phyloP scores from a whole-genome alignment of 2,797 vertebrate genomes.

The Phataginus tetradactyla region DNA sequence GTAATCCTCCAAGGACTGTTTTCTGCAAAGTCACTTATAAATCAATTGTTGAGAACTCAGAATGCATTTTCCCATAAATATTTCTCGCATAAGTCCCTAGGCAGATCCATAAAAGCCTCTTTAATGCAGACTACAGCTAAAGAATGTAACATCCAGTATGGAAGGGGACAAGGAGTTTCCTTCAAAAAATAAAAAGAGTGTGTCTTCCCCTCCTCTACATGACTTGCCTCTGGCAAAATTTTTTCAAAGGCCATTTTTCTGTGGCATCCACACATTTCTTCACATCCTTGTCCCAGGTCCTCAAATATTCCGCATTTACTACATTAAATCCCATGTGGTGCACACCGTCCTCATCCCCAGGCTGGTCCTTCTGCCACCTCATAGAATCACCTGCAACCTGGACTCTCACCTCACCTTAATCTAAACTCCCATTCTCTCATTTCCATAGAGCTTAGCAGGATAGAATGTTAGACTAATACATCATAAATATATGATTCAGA shows the following conservation, averaged over 20 bases:
- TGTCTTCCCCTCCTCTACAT: neutral
- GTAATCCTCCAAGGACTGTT: conserved; percentile 24
- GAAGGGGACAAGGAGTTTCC: neutral
- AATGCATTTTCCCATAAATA: conserved; percentile 58
- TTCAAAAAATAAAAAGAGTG: neutral
- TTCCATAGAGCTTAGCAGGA: neutral
- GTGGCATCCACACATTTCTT: neutral
- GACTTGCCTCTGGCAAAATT: neutral
- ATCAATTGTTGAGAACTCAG: conserved; percentile 57
- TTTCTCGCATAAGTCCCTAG: conserved; percentile 6
- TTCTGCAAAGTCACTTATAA: conserved; percentile 56
- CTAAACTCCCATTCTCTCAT: neutral
- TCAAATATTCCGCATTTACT: neutral
- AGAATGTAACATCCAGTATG: neutral
- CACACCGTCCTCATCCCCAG: neutral
- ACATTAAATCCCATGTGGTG: neutral
- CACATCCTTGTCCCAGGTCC: neutral
- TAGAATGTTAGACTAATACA: neutral
- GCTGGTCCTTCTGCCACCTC: neutral
- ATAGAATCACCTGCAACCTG: neutral
- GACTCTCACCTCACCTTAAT: neutral
- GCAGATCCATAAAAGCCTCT: conserved; percentile 45
- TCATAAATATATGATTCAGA: neutral
- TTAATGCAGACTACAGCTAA: neutral
- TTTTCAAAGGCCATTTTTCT: neutral